Percentiles rank a stretch among this genome's conserved stretches.
phyloP scores from a whole-genome alignment of 2,797 vertebrate genomes.

The Sebastes baramenuke region DNA sequence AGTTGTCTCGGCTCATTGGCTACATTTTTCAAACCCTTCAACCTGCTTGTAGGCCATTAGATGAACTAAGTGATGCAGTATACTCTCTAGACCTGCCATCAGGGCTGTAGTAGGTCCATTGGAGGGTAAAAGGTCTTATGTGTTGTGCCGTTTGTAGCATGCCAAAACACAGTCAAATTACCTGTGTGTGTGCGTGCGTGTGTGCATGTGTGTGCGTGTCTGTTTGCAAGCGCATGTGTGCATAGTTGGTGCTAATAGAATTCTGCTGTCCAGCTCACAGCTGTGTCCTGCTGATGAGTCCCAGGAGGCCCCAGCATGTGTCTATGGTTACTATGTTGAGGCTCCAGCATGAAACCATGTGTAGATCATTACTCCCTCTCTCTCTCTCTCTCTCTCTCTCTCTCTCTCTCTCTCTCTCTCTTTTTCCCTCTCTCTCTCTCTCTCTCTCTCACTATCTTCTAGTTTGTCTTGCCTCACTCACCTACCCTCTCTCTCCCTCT shows the following conservation, averaged over 20 bases:
- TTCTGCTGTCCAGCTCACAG: slow-evolving; percentile 85
- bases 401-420: slow-evolving; percentile 13
- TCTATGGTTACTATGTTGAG: slow-evolving; percentile 85
- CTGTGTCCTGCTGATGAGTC: slow-evolving; percentile 86
- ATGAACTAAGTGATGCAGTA: slow-evolving; percentile 20
- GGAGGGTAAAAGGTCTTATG: slow-evolving; percentile 24
- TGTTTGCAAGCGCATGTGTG: slow-evolving; percentile 59
- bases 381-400: not conserved
- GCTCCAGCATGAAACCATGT: slow-evolving; percentile 83
- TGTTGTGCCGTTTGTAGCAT: slow-evolving; percentile 45
- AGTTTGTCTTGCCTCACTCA: slow-evolving; percentile 44
- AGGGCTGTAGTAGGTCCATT: not conserved
- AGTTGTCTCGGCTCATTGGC: slow-evolving; percentile 15
- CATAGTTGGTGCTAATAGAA: slow-evolving; percentile 83
- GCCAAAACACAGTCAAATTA: slow-evolving; percentile 62
- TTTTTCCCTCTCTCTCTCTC: not conserved
- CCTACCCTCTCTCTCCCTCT: slow-evolving; percentile 10
- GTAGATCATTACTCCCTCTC: slow-evolving; percentile 78
- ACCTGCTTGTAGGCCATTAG: not conserved
- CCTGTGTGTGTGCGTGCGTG: slow-evolving; percentile 27
- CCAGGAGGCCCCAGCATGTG: slow-evolving; percentile 83
- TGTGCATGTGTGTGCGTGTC: not conserved
- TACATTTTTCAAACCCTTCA: slow-evolving; percentile 9
- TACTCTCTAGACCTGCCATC: slow-evolving; percentile 17
- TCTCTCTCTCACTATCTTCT: slow-evolving; percentile 32